These are phyloP conservation scores for Gastrophysa polygoni DNA, from an alignment of 2,888 invertebrate genomes.

Conservation along the genomic window DNA sequence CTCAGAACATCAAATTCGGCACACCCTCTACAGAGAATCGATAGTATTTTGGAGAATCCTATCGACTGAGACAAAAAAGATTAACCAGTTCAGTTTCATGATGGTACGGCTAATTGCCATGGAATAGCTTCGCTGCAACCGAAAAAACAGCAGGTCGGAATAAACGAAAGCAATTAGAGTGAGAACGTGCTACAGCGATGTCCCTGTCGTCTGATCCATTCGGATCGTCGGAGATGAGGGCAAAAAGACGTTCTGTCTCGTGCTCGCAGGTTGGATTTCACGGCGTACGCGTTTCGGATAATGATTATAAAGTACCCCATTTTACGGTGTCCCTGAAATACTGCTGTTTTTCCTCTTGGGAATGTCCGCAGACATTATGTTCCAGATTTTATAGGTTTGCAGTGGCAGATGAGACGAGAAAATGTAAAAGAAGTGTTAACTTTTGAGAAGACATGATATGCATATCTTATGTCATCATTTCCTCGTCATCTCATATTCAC, in stretches of 20 bases:
- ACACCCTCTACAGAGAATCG: too few relatives aligned
- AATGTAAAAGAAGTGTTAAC: too few relatives aligned
- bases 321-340: slow-evolving; percentile 50
- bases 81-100: too few relatives aligned
- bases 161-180: neutral
- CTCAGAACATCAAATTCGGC: too few relatives aligned
- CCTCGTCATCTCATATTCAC: too few relatives aligned
- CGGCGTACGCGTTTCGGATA: slow-evolving; percentile 47
- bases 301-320: slow-evolving; percentile 53
- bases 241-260: slow-evolving; percentile 13
- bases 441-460: too few relatives aligned
- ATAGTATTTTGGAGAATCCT: too few relatives aligned
- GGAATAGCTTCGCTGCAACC: neutral
- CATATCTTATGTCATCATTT: too few relatives aligned
- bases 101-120: neutral
- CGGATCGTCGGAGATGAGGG: neutral
- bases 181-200: neutral
- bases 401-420: neutral
- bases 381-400: slow-evolving; percentile 23
- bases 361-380: slow-evolving; percentile 50
- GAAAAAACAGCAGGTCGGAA: neutral
- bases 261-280: slow-evolving; percentile 43
- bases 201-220: neutral
- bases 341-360: slow-evolving; percentile 38
- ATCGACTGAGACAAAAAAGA: too few relatives aligned